Conservation (phyloP, 2,797 vertebrate species). For the Gadopsis marmoratus region DNA sequence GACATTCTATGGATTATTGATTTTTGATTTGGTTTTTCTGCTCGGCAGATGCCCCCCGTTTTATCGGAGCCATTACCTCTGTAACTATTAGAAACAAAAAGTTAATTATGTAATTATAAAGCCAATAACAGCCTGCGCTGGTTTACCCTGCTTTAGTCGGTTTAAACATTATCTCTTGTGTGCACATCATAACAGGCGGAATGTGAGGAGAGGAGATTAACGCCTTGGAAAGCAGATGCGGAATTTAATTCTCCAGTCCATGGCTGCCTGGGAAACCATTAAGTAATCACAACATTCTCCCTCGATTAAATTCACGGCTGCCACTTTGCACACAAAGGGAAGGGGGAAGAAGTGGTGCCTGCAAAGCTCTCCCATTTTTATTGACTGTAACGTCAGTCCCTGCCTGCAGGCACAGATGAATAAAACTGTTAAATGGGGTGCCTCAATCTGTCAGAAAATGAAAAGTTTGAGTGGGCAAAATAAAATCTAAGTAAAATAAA, state of each 20-base stretch:
- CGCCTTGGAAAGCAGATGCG: slow-evolving; percentile 99
- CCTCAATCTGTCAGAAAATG: slow-evolving; percentile 94
- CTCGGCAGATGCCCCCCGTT: slow-evolving; percentile 95
- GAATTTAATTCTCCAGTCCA: slow-evolving; percentile 99
- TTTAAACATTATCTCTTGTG: slow-evolving; percentile 99
- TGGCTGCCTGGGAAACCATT: slow-evolving; percentile 99
- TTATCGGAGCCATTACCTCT: slow-evolving; percentile 99
- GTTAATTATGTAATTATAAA: slow-evolving; percentile 99
- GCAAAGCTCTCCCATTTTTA: slow-evolving; percentile 91
- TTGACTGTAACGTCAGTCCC: slow-evolving; percentile 92
- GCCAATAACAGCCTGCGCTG: slow-evolving; percentile 99
- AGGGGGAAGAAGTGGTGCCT: slow-evolving; percentile 87
- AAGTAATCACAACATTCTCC: slow-evolving; percentile 99
- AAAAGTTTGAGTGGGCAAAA: slow-evolving; percentile 91
- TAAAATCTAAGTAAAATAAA: slow-evolving; percentile 89
- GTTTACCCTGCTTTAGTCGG: slow-evolving; percentile 99
- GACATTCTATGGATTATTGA: slow-evolving; percentile 99
- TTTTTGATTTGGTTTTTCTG: slow-evolving; percentile 99
- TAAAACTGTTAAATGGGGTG: slow-evolving; percentile 92
- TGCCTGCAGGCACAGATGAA: slow-evolving; percentile 91
- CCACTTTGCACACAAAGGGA: slow-evolving; percentile 98
- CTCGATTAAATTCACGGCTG: slow-evolving; percentile 98
- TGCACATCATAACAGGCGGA: slow-evolving; percentile 99
- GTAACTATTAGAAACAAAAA: slow-evolving; percentile 99
- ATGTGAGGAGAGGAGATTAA: slow-evolving; percentile 99